A percentile compares a stretch with the other conserved stretches of the same genome.
These are phyloP conservation scores for Tortricodes alternella DNA, from an alignment of 2,888 invertebrate genomes.

Conservation along the genomic window DNA sequence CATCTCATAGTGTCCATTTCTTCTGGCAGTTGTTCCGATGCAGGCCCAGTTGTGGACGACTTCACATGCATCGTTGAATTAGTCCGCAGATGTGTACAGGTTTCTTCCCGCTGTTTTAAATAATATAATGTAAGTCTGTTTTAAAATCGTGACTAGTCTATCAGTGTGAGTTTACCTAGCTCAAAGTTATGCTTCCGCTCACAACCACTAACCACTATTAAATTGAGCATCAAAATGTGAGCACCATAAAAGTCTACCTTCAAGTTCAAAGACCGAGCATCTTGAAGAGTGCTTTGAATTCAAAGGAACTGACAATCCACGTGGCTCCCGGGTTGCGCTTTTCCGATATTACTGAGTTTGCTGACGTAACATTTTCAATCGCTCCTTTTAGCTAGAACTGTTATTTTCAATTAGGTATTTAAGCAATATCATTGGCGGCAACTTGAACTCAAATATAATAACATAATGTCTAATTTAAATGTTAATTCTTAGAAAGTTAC, in stretches of 20 bases:
- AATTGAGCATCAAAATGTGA: not conserved
- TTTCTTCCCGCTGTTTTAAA: too few species aligned
- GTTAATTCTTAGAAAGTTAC: too few species aligned
- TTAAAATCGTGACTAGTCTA: too few species aligned
- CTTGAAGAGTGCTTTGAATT: conserved; percentile 14
- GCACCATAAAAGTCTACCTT: not conserved
- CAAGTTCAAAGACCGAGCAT: not conserved
- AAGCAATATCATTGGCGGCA: not conserved
- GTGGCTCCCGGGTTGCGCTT: conserved; percentile 2
- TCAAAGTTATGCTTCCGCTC: not conserved
- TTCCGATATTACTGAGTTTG: conserved; percentile 5
- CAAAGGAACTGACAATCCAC: conserved; percentile 15
- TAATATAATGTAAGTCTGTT: too few species aligned
- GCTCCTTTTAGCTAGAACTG: not conserved
- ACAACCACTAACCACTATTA: not conserved
- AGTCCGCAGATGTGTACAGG: too few species aligned
- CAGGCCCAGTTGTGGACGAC: too few species aligned
- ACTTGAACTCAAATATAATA: too few species aligned
- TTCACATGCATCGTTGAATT: too few species aligned
- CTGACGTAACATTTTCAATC: not conserved
- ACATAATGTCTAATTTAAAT: too few species aligned
- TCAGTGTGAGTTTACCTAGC: too few species aligned
- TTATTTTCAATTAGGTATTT: not conserved
- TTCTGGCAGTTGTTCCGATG: too few species aligned
- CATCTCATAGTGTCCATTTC: too few species aligned